Conservation (phyloP, 1,140 invertebrate species). For the Tigriopus japonicus region DNA sequence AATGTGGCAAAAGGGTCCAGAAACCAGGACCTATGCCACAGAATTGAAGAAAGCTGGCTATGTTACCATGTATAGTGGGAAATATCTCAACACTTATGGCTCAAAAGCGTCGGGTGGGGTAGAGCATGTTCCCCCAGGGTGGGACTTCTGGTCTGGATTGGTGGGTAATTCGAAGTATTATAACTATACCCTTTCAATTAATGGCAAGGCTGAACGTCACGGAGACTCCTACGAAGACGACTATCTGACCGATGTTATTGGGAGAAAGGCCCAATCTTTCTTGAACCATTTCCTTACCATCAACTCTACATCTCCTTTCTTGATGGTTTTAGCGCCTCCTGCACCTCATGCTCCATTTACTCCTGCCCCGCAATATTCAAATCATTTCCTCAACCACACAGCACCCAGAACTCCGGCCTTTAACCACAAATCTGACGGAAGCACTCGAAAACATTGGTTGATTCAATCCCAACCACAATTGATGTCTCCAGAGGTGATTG, state of each 20-base stretch:
- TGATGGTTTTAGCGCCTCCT: conserved; percentile 64
- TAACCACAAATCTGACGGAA: conserved; percentile 31
- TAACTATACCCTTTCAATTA: conserved; percentile 64
- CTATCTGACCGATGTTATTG: conserved; percentile 69
- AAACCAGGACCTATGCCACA: conserved; percentile 44
- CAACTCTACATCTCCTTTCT: conserved; percentile 37
- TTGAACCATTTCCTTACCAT: conserved; percentile 21
- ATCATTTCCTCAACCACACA: conserved; percentile 36
- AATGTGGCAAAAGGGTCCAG: conserved; percentile 41
- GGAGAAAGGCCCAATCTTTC: conserved; percentile 41
- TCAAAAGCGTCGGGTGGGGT: conserved; percentile 34
- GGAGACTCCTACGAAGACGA: conserved; percentile 36
- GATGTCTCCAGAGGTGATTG: conserved; percentile 34
- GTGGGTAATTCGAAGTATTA: conserved; percentile 72
- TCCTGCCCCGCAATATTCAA: conserved; percentile 46
- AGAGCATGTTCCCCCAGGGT: conserved; percentile 48
- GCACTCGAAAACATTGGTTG: conserved; percentile 48
- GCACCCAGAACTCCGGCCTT: conserved; percentile 51
- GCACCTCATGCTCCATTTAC: conserved; percentile 65
- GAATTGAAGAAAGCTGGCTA: conserved; percentile 43
- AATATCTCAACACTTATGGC: conserved; percentile 67
- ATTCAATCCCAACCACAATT: conserved; percentile 45
- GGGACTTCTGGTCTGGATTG: conserved; percentile 56
- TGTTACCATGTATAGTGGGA: conserved; percentile 61
- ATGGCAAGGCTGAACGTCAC: conserved; percentile 40